These are phyloP conservation scores for Belgica antarctica DNA, from an alignment of 2,888 invertebrate genomes.

Conservation along the genomic window DNA sequence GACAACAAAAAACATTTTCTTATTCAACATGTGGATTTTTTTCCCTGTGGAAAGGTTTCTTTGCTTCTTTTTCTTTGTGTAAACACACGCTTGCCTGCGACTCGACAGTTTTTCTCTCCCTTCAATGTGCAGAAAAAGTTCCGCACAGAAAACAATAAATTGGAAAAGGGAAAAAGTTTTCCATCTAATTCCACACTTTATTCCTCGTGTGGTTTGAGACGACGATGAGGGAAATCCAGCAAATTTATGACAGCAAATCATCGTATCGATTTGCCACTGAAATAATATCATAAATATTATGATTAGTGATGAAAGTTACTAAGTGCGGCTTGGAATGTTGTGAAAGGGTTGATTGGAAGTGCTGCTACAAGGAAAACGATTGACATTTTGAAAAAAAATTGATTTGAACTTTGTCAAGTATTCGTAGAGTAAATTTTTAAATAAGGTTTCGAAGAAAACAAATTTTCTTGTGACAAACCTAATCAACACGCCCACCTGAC, in stretches of 20 bases:
- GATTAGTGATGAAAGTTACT: slow-evolving; percentile 6
- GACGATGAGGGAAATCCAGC: neutral
- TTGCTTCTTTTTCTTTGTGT: neutral
- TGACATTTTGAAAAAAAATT: no score
- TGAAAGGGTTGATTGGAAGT: no score
- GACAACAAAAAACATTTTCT: neutral
- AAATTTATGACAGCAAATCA: neutral
- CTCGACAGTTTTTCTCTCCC: neutral
- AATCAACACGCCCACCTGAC: no score
- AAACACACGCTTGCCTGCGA: slow-evolving; percentile 15
- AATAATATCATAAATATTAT: neutral
- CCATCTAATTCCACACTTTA: neutral
- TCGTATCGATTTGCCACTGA: neutral
- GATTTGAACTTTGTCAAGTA: no score
- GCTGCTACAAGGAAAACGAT: no score
- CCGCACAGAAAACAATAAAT: slow-evolving; percentile 5
- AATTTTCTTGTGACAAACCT: no score
- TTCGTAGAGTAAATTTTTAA: no score
- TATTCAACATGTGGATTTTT: slow-evolving; percentile 31
- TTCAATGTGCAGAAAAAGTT: neutral
- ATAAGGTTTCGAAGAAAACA: no score
- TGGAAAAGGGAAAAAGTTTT: slow-evolving; percentile 6
- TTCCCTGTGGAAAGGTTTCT: slow-evolving; percentile 6
- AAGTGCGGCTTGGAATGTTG: no score
- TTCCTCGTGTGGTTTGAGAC: no score